Evolutionary conservation across 1,140 invertebrate genomes (phyloP).

Genomic region (Chlorops oryzae): DNA sequence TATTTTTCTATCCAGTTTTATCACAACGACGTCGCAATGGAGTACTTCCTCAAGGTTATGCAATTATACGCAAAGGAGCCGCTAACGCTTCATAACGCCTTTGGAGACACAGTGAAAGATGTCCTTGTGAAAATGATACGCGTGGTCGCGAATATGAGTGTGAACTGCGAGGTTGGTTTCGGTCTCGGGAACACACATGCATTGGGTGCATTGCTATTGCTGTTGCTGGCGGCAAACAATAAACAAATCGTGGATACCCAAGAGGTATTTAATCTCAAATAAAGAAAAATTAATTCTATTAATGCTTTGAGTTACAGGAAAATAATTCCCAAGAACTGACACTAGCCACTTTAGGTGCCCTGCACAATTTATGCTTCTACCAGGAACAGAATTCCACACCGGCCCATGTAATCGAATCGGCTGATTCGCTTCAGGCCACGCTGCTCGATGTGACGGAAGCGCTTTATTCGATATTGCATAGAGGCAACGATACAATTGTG

Average conservation of each 20-base stretch:
- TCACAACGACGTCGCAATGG: slow-evolving; percentile 47
- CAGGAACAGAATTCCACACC: slow-evolving; percentile 29
- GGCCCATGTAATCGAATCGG: slow-evolving; percentile 11
- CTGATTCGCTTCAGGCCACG: slow-evolving; percentile 32
- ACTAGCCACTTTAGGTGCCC: slow-evolving; percentile 41
- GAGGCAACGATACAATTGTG: slow-evolving; percentile 20
- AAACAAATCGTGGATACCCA: slow-evolving; percentile 16
- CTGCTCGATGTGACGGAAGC: slow-evolving; percentile 29
- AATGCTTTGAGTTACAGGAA: slow-evolving; percentile 8
- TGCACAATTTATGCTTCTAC: slow-evolving; percentile 46
- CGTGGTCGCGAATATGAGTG: slow-evolving; percentile 67
- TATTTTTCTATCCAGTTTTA: slow-evolving; percentile 31
- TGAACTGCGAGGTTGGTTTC: slow-evolving; percentile 62
- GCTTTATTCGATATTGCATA: slow-evolving; percentile 24
- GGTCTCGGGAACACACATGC: slow-evolving; percentile 45
- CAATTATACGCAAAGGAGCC: slow-evolving; percentile 29
- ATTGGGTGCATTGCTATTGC: slow-evolving; percentile 39
- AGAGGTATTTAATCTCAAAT: slow-evolving; percentile 8
- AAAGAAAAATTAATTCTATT: background rate
- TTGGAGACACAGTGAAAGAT: slow-evolving; percentile 44
- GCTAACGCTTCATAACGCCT: slow-evolving; percentile 16
- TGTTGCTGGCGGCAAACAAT: slow-evolving; percentile 22
- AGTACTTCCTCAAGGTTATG: slow-evolving; percentile 40
- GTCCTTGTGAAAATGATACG: slow-evolving; percentile 54
- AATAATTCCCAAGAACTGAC: slow-evolving; percentile 37